Evolutionary conservation across 1,140 invertebrate species (phyloP).

Genomic region (Dysdera silvatica): DNA sequence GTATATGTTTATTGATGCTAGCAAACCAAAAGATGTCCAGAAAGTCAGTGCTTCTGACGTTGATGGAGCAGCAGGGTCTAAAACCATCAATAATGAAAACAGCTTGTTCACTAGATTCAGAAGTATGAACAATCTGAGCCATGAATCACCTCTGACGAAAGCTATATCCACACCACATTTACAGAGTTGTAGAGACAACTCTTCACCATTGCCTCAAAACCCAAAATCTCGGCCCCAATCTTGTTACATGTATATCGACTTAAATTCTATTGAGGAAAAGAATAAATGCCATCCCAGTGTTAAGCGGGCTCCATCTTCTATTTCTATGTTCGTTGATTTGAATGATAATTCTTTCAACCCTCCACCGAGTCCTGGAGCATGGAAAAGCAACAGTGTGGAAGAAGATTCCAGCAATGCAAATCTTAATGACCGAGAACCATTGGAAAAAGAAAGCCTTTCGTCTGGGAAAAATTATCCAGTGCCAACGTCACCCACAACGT

Average conservation of each 20-base stretch:
- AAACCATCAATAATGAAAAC: no score
- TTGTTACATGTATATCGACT: slow-evolving; percentile 30
- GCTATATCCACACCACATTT: slow-evolving; percentile 17
- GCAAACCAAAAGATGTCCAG: slow-evolving; percentile 10
- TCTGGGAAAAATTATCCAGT: no score
- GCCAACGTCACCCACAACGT: no score
- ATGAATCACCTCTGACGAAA: slow-evolving; percentile 17
- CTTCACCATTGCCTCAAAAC: background rate
- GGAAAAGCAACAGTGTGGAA: no score
- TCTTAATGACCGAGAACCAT: no score
- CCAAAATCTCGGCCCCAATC: slow-evolving; percentile 17
- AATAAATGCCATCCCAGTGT: background rate
- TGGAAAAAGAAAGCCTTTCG: no score
- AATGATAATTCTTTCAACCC: no score
- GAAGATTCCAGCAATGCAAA: no score
- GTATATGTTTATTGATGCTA: slow-evolving; percentile 29
- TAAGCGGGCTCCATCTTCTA: background rate
- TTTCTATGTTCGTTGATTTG: slow-evolving; percentile 29
- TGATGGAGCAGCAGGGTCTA: no score
- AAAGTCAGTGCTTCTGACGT: no score
- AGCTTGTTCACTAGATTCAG: background rate
- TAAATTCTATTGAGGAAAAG: slow-evolving; percentile 20
- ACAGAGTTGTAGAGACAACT: background rate
- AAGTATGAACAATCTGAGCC: background rate
- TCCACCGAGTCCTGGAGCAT: no score